Base-by-base conservation (phyloP, 2,797 vertebrate genomes). In the Rhyacichthys aspro region DNA sequence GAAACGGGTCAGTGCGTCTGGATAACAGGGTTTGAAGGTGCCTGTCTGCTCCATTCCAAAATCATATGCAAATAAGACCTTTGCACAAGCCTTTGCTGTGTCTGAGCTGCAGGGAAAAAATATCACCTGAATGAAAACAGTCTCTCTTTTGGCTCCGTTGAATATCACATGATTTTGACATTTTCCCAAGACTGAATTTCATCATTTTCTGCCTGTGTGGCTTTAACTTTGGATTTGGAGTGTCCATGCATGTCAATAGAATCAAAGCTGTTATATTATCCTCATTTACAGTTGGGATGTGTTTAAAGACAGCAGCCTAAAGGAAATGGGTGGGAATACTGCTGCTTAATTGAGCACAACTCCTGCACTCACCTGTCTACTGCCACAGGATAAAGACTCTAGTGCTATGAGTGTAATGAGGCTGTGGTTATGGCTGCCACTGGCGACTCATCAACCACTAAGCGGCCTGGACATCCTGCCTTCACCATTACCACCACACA, bases 331-430 rank as follows among this genome's bases (percentile, higher is more conserved):
- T 57, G 72, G 76, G 72, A 66, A 61, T 73, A 49, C 56, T 47
- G 46, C 19, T 63, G 76, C 58, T 73, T 90, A 91, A 91, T 90
- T 82, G 85, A 88, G 88, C 84, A 81, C 73, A 72, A 67, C 67
- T 73, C 43, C 47, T 57, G 67, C 84, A 79, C 84, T 85, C 74
- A 71, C 73, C 78, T 79, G 73, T 86, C 81, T 80, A n/a, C 70
- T 59, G 79, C 56, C 65, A 66, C 60, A 64, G 77, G 89, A 88
- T 83, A 78, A 88, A 85, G 81, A 86, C 81, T 86, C 72, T 71
- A 32, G 28, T 64, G 81, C 59, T 75, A 47, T 72, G 74, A 74
- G 88, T 85, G 90, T 91, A 92, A 93, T 90, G 90, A 92, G 81
- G 83, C 90, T 66, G 85, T 37, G 73, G 83, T 84, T 83, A 80